A percentile compares a stretch with the other conserved stretches of the same genome.
Conservation (phyloP, 92 coral and sea anemone genomes). For the Phymanthus crucifer region DNA sequence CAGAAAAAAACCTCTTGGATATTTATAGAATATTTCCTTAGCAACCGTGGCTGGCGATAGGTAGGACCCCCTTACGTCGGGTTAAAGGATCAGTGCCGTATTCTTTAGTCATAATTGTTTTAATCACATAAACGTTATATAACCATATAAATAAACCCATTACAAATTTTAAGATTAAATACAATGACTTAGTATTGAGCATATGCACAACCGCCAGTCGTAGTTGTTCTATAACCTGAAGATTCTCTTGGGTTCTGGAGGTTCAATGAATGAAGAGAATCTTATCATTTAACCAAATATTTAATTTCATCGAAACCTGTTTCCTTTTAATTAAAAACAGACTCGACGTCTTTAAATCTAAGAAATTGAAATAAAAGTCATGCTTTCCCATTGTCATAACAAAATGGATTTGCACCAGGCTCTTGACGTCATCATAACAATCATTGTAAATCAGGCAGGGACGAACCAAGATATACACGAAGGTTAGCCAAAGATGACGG, state of each 20-base stretch:
- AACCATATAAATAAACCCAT: no score
- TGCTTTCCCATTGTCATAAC: slow-evolving; percentile 14
- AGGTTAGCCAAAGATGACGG: slow-evolving; percentile 58
- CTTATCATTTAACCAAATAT: background rate
- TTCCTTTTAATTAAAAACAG: background rate
- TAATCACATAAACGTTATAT: no score
- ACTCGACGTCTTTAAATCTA: background rate
- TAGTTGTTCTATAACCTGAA: no score
- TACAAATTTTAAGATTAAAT: no score
- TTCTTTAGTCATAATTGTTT: no score
- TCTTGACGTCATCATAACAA: background rate
- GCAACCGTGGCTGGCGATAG: no score
- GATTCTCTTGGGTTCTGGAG: background rate
- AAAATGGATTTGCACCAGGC: background rate
- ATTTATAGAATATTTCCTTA: no score
- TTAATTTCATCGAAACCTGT: background rate
- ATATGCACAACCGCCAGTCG: no score
- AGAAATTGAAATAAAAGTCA: background rate
- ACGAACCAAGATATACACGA: slow-evolving; percentile 72
- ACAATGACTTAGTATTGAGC: no score
- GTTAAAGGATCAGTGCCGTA: no score
- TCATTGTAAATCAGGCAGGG: slow-evolving; percentile 76
- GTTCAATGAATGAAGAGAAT: background rate
- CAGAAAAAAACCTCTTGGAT: no score
- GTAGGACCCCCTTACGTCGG: no score